Evolutionary conservation across 2,888 invertebrate species (phyloP), one percentile per base, ranked within the genome.

Genomic region (Tetranychus piercei): DNA sequence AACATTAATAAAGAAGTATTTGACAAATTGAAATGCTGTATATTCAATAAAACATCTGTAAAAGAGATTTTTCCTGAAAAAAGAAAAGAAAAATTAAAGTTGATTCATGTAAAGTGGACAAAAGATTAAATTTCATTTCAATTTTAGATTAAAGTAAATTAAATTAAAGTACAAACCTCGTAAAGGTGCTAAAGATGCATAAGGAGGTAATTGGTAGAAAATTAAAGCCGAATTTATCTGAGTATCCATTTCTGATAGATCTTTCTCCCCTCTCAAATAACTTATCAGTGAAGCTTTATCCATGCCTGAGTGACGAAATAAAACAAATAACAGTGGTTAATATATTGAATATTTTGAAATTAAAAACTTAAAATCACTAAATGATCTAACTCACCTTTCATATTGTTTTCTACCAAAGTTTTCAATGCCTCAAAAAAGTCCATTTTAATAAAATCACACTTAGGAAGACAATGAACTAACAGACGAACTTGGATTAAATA

Each of bases 51-150:
- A n/a, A 71, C 44, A 43, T 43, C 44, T 1, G 71, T 45, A 18
- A 71, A 71, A n/a, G 71, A 71, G 18, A 71, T 45, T 71, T 71
- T 71, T 44, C 71, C 71, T 71, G 71, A 34, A 71, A 43, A 71
- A 71, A 22, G 34, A 34, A 34, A 34, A 34, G 34, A 34, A 34
- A 34, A 34, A 34, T 34, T 34, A 34, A 34, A 34, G 34, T 34
- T 34, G 34, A 34, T 34, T 23, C 1, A 23, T n/a, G n/a, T 18
- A 65, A n/a, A 20, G 18, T 20, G 20, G 18, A 6, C 18, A 65
- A 65, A n/a, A 65, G 18, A 65, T 34, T 34, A 3, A 34, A 34
- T 34, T 34, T 55, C 9, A 55, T 55, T 55, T 15, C 5, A n/a
- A 71, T n/a, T 23, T 43, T 8, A 22, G 8, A 71, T n/a, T n/a